These are phyloP conservation scores for Tokudaia muenninki DNA, from an alignment of 2,797 vertebrate species.

Conservation along the genomic window DNA sequence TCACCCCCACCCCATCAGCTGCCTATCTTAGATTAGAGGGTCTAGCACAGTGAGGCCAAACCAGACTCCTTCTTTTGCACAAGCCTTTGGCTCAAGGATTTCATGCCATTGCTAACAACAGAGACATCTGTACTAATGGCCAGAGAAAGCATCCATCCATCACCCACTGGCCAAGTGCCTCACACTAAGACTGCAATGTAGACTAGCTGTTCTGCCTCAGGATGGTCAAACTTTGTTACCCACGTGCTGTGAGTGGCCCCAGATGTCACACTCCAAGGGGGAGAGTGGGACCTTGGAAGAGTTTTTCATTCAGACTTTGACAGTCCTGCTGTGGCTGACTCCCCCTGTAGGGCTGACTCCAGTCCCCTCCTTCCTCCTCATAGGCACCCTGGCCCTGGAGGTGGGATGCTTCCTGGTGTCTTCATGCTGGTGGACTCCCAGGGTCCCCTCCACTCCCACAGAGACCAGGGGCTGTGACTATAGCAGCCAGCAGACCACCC, in stretches of 20 bases:
- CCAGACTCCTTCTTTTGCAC: background rate
- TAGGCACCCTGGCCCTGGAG: accelerated
- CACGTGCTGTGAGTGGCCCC: background rate
- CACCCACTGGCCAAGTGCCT: background rate
- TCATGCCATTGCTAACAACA: background rate
- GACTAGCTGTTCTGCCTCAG: background rate
- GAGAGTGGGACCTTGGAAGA: background rate
- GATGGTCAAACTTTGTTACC: background rate
- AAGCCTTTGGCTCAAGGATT: background rate
- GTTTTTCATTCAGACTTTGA: background rate
- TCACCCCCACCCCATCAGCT: background rate
- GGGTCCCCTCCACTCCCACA: background rate
- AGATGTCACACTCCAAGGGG: background rate
- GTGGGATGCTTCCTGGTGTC: background rate
- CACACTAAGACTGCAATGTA: background rate
- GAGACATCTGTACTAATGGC: background rate
- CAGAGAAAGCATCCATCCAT: background rate
- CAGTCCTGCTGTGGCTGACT: background rate
- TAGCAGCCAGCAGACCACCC: background rate
- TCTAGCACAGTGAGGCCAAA: background rate
- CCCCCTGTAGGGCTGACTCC: background rate
- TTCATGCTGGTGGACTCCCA: background rate
- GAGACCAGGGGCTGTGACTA: background rate
- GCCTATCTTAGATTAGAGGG: background rate
- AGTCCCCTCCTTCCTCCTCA: background rate